Conservation (phyloP, 2,888 invertebrate species). For the Limnephilus rhombicus region DNA sequence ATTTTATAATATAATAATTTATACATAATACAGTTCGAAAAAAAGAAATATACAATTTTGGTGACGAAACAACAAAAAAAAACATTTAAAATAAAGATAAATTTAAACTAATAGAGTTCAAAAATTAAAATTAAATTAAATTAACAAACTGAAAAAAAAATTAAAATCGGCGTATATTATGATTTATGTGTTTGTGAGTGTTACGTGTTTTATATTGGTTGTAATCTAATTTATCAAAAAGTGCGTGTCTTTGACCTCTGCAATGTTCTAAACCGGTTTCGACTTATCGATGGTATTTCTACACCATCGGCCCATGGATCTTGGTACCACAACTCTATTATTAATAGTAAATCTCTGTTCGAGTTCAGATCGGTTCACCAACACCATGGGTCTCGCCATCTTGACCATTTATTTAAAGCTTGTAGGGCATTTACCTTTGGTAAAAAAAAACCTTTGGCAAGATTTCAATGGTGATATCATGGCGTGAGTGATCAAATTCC, state of each 20-base stretch:
- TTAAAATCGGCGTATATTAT: too few species aligned
- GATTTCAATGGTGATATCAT: not conserved
- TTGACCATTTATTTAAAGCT: slow-evolving; percentile 16
- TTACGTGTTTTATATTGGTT: too few species aligned
- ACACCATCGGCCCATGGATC: not conserved
- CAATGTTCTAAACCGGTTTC: slow-evolving; percentile 18
- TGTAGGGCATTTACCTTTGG: slow-evolving; percentile 23
- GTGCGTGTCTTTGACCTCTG: slow-evolving; percentile 43
- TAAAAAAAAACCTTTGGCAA: not conserved
- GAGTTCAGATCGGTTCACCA: not conserved
- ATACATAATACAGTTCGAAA: too few species aligned
- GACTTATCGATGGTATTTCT: slow-evolving; percentile 22
- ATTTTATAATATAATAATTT: too few species aligned
- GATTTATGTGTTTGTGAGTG: too few species aligned
- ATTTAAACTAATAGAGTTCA: too few species aligned
- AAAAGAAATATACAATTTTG: too few species aligned
- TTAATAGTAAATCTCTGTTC: slow-evolving; percentile 19
- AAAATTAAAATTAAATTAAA: too few species aligned
- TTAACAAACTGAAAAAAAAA: too few species aligned
- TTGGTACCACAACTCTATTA: slow-evolving; percentile 29
- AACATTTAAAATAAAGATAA: too few species aligned
- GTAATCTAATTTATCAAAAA: slow-evolving; percentile 46
- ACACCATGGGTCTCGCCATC: not conserved
- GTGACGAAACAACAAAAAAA: too few species aligned
- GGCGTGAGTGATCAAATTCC: not conserved